A percentile compares a stretch with the other conserved stretches of the same genome.
phyloP scores from a whole-genome alignment of 2,888 invertebrate genomes.

The Crossocerus cetratus region DNA sequence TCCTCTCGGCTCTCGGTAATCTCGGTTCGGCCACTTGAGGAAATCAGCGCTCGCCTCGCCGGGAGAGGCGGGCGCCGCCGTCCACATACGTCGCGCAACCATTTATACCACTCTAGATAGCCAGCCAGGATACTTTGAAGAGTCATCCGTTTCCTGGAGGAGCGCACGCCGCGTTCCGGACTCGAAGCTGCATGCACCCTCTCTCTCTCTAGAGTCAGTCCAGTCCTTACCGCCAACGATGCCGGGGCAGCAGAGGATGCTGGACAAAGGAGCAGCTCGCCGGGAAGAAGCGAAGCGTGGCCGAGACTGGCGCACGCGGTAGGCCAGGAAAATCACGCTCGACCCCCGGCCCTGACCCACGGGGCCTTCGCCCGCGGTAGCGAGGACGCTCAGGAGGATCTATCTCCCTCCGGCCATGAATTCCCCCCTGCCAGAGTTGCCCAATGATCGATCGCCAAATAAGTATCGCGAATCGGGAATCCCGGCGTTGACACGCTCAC shows the following conservation, averaged over 20 bases:
- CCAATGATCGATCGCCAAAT: background rate
- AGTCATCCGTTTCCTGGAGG: too few relatives aligned
- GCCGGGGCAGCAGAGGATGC: conserved; percentile 1
- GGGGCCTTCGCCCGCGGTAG: conserved; percentile 30
- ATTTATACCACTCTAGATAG: too few relatives aligned
- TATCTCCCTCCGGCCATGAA: conserved; percentile 14
- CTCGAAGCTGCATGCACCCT: background rate
- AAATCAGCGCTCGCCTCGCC: too few relatives aligned
- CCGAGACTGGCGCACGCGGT: conserved; percentile 43
- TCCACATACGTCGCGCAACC: too few relatives aligned
- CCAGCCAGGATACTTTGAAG: too few relatives aligned
- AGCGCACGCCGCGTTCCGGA: background rate
- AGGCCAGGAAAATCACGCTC: conserved; percentile 62
- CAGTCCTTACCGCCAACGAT: conserved; percentile 29
- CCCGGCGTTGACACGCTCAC: too few relatives aligned
- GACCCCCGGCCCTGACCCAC: conserved; percentile 53
- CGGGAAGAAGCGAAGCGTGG: conserved; percentile 46
- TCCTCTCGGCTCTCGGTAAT: background rate
- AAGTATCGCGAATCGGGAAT: too few relatives aligned
- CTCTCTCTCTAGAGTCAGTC: background rate
- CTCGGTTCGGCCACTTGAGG: background rate
- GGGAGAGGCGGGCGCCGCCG: too few relatives aligned
- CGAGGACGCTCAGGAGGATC: conserved; percentile 33
- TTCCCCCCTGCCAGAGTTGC: background rate
- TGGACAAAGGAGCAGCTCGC: conserved; percentile 17